These are phyloP conservation scores for Syngnathus scovelli DNA, from an alignment of 2,113 vertebrate species.

Conservation along the genomic window DNA sequence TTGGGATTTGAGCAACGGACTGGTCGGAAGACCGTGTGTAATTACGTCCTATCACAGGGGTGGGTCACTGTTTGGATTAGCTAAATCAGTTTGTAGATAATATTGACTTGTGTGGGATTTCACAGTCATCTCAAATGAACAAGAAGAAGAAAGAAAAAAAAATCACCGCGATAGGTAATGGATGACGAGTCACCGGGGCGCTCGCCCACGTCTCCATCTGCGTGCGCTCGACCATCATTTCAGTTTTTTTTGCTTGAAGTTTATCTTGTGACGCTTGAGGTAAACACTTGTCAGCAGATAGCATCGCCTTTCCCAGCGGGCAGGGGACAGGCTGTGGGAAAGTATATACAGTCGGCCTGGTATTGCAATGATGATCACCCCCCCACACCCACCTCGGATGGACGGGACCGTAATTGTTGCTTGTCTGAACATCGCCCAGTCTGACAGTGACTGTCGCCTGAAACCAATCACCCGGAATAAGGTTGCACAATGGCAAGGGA, in stretches of 20 bases:
- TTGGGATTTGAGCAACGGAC: slow-evolving; percentile 29
- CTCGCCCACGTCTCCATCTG: background rate
- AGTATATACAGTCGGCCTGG: slow-evolving; percentile 65
- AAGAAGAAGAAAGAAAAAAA: slow-evolving; percentile 1
- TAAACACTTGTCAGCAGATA: slow-evolving; percentile 69
- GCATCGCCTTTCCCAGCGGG: slow-evolving; percentile 63
- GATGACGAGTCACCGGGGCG: slow-evolving; percentile 6
- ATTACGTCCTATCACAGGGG: slow-evolving; percentile 75
- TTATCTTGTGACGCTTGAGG: slow-evolving; percentile 45
- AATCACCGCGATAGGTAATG: slow-evolving; percentile 15
- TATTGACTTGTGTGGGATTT: slow-evolving; percentile 43
- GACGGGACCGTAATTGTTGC: slow-evolving; percentile 67
- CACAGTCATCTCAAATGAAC: slow-evolving; percentile 18
- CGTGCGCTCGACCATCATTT: slow-evolving; percentile 14
- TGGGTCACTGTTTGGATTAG: slow-evolving; percentile 71
- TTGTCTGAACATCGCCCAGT: slow-evolving; percentile 63
- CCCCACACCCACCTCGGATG: slow-evolving; percentile 24
- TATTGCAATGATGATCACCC: slow-evolving; percentile 63
- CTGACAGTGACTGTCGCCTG: slow-evolving; percentile 41
- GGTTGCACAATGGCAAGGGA: background rate
- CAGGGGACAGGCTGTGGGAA: slow-evolving; percentile 74
- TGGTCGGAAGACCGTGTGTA: slow-evolving; percentile 58
- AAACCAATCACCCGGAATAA: slow-evolving; percentile 15
- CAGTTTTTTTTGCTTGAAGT: slow-evolving; percentile 25
- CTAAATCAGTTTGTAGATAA: slow-evolving; percentile 68